Evolutionary conservation across 1,140 invertebrate genomes (phyloP).

Genomic region (Formica selysi): DNA sequence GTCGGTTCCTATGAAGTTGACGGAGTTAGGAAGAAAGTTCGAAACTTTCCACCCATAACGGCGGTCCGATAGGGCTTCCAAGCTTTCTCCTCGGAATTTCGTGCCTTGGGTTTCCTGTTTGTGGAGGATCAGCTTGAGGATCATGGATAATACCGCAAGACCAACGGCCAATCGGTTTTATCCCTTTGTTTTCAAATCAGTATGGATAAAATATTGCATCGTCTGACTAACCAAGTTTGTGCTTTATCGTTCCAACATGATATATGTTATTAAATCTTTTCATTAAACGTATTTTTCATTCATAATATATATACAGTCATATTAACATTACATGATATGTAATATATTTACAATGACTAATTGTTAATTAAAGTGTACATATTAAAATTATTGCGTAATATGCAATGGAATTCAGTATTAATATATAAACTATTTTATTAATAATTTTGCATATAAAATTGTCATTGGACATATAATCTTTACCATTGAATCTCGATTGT

Average conservation of each 20-base stretch:
- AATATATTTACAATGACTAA: conserved; percentile 37
- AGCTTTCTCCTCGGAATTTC: conserved; percentile 74
- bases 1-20: conserved; percentile 74
- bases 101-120: conserved; percentile 70
- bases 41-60: conserved; percentile 80
- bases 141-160: conserved; percentile 72
- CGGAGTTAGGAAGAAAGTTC: conserved; percentile 79
- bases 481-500: neutral
- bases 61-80: conserved; percentile 74
- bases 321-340: conserved; percentile 24
- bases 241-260: conserved; percentile 42
- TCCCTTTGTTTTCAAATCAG: conserved; percentile 63
- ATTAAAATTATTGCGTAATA: conserved; percentile 30
- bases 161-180: conserved; percentile 64
- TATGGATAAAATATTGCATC: conserved; percentile 53
- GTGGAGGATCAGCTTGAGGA: conserved; percentile 74
- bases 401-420: conserved; percentile 7
- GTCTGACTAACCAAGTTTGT: conserved; percentile 21
- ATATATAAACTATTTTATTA: conserved; percentile 41
- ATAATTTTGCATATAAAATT: neutral
- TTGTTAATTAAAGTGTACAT: conserved; percentile 26
- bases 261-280: conserved; percentile 57
- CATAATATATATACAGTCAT: conserved; percentile 6
- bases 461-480: neutral
- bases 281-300: conserved; percentile 44